A percentile compares a stretch with the other conserved stretches of the same genome.
phyloP scores from a whole-genome alignment of 2,888 invertebrate species.

The Pandemis heparana region DNA sequence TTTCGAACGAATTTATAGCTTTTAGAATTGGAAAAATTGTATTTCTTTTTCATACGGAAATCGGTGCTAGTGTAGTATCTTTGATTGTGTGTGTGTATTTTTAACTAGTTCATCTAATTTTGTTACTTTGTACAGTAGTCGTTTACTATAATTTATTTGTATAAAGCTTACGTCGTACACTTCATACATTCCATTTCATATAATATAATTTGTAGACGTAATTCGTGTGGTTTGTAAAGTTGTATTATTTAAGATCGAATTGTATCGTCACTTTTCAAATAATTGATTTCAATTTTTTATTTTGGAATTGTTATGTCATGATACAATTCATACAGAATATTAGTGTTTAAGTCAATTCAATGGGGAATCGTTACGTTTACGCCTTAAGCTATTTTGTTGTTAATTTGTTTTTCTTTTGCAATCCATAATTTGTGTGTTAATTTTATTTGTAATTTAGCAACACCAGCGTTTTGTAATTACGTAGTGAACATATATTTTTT shows the following conservation, averaged over 20 bases:
- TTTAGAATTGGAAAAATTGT: slow-evolving; percentile 44
- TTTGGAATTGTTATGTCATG: neutral
- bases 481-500: slow-evolving; percentile 51
- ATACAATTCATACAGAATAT: slow-evolving; percentile 11
- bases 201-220: slow-evolving; percentile 17
- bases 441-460: slow-evolving; percentile 50
- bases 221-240: slow-evolving; percentile 35
- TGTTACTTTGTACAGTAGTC: slow-evolving; percentile 50
- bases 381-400: slow-evolving; percentile 79
- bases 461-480: slow-evolving; percentile 51
- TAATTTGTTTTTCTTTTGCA: slow-evolving; percentile 73
- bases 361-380: slow-evolving; percentile 86
- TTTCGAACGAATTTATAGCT: slow-evolving; percentile 47
- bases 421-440: slow-evolving; percentile 72
- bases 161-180: slow-evolving; percentile 56
- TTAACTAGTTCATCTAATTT: slow-evolving; percentile 30
- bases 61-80: slow-evolving; percentile 56
- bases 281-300: slow-evolving; percentile 43
- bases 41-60: slow-evolving; percentile 14
- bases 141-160: slow-evolving; percentile 60
- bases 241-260: slow-evolving; percentile 12
- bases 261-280: slow-evolving; percentile 7
- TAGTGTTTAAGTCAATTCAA: slow-evolving; percentile 57
- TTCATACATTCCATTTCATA: slow-evolving; percentile 68
- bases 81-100: slow-evolving; percentile 31